Evolutionary conservation across 2,888 invertebrate genomes (phyloP).

Genomic region (Leucophenga montana): DNA sequence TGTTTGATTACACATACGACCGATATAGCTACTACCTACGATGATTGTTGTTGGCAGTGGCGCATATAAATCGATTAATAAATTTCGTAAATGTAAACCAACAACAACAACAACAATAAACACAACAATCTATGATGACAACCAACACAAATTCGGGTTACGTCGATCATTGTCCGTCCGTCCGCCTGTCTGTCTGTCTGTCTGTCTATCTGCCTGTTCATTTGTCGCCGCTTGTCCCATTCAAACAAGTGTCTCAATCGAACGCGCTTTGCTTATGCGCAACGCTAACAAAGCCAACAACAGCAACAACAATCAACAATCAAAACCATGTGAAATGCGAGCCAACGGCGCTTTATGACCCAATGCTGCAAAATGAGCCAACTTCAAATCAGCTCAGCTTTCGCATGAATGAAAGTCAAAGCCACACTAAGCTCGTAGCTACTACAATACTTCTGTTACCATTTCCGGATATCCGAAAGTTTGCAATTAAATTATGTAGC

Average conservation of each 20-base stretch:
- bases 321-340: slow-evolving; percentile 2
- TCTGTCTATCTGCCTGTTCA: not conserved
- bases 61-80: slow-evolving; percentile 66
- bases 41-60: slow-evolving; percentile 27
- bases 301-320: not conserved
- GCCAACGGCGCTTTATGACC: too few relatives aligned
- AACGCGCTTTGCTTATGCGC: slow-evolving; percentile 6
- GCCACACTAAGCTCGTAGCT: not conserved
- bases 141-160: slow-evolving; percentile 16
- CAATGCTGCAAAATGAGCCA: not conserved
- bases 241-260: slow-evolving; percentile 25
- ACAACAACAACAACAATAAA: slow-evolving; percentile 39
- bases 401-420: slow-evolving; percentile 18
- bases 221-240: not conserved
- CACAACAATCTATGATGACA: too few relatives aligned
- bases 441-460: not conserved
- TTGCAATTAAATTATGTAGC: too few relatives aligned
- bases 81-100: slow-evolving; percentile 60
- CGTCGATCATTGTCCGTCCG: slow-evolving; percentile 13
- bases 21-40: not conserved
- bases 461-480: slow-evolving; percentile 14
- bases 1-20: not conserved
- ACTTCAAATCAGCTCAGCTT: not conserved
- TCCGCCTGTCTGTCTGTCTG: not conserved
- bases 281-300: slow-evolving; percentile 1